Base-by-base conservation (phyloP, 2,888 invertebrate genomes). In the Agrochola litura region DNA sequence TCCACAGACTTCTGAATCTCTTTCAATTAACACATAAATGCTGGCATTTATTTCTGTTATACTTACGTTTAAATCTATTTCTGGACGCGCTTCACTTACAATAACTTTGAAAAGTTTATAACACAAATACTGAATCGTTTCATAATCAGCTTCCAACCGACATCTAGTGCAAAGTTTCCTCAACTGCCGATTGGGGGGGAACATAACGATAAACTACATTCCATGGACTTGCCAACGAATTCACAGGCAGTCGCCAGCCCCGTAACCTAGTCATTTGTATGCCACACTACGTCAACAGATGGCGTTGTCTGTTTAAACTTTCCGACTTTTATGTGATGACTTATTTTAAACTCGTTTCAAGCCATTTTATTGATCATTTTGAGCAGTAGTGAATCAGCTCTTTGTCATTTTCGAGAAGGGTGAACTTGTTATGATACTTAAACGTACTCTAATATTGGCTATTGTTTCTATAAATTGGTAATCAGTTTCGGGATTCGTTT, bases 141-240 rank as follows among this genome's bases (percentile, higher is more conserved):
- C 1, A 37, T 30, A 25, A 41, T 73, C 46, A 54, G 67, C 22
- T 60, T 66, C 25, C 65, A n/a, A 71, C 86, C 66, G 88, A 88
- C 88, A 88, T 87, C 87, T 87, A 85, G 88, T 75, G 81, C 69
- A 61, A 61, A 73, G 41, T 69, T 70, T 78, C 49, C 49, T 78
- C 37, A 84, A 88, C 86, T 73, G 43, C 56, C 37, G 60, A 75
- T 72, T 64, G 64, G 37, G 64, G 56, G 56, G 65, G 41, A 80
- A 73, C 76, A 60, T 41, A 68, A 60, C 69, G 69, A 12, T 82
- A 56, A 41, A 82, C 77, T 61, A 74, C 65, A 72, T 77, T 74
- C 82, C 49, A 85, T 75, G 43, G 66, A 68, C 22, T 68, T 68
- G 73, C 68, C 61, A 77, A 71, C 76, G 60, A 67, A 43, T 64